phyloP scores from a whole-genome alignment of 2,888 invertebrate species.

The Zygaena filipendulae region DNA sequence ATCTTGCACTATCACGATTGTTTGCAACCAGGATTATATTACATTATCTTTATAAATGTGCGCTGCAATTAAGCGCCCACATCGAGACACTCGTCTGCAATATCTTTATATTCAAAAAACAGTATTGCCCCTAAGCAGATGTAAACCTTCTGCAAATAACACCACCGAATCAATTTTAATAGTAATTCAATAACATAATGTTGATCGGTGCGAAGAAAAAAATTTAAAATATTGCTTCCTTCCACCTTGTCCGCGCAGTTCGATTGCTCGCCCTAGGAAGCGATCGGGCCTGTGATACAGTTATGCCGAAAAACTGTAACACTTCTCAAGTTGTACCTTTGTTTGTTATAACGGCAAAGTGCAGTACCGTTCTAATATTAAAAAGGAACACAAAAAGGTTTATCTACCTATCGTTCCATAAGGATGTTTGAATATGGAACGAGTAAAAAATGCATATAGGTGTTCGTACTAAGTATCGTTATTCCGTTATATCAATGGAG shows the following conservation, averaged over 20 bases:
- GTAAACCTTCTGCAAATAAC: slow-evolving; percentile 52
- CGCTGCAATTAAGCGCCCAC: slow-evolving; percentile 64
- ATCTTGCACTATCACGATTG: slow-evolving; percentile 55
- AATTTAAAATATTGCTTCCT: slow-evolving; percentile 65
- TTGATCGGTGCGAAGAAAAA: slow-evolving; percentile 49
- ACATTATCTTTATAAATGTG: slow-evolving; percentile 60
- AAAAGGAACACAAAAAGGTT: slow-evolving; percentile 45
- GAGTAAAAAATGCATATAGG: slow-evolving; percentile 52
- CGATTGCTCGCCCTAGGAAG: slow-evolving; percentile 33
- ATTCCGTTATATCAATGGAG: slow-evolving; percentile 64
- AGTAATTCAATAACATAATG: slow-evolving; percentile 68
- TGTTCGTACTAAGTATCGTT: slow-evolving; percentile 47
- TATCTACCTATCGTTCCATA: slow-evolving; percentile 54
- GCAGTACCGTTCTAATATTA: slow-evolving; percentile 45
- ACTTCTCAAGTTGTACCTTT: slow-evolving; percentile 39
- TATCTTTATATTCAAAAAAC: slow-evolving; percentile 35
- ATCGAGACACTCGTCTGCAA: slow-evolving; percentile 41
- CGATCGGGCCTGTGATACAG: slow-evolving; percentile 45
- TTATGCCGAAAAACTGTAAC: slow-evolving; percentile 62
- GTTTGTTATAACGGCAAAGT: slow-evolving; percentile 48
- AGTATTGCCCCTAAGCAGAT: slow-evolving; percentile 48
- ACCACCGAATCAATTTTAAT: slow-evolving; percentile 51
- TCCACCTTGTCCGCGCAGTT: slow-evolving; percentile 50
- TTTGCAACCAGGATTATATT: slow-evolving; percentile 59
- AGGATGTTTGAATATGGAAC: slow-evolving; percentile 33